Evolutionary conservation across 64 coral and sea anemone species (phyloP).

Genomic region (Catalaphyllia jardinei): DNA sequence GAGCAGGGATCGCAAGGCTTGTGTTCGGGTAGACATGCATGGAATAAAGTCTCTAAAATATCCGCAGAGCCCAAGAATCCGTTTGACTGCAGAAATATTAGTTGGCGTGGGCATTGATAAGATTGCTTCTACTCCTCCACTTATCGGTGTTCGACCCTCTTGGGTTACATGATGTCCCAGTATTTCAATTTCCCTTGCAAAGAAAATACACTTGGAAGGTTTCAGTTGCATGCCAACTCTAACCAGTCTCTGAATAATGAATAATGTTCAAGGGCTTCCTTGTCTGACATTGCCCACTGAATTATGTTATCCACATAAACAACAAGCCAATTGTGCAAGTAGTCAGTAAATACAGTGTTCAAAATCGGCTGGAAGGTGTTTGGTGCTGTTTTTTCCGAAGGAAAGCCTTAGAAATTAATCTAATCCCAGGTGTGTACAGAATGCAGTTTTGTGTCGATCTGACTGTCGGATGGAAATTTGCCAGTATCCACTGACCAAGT

Average conservation of each 20-base stretch:
- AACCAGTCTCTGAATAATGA: background rate
- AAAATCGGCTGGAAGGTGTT: conserved; percentile 24
- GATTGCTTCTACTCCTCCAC: conserved; percentile 32
- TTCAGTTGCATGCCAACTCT: conserved; percentile 34
- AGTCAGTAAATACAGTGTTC: background rate
- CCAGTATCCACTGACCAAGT: conserved; percentile 43
- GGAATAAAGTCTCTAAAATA: conserved; percentile 36
- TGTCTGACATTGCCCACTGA: background rate
- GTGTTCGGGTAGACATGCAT: background rate
- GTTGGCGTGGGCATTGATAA: background rate
- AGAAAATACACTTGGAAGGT: conserved; percentile 39
- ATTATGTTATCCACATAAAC: conserved; percentile 18
- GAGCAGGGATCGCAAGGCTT: background rate
- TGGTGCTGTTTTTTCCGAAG: conserved; percentile 28
- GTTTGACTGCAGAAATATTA: conserved; percentile 1
- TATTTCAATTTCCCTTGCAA: conserved; percentile 15
- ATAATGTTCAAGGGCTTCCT: conserved; percentile 5
- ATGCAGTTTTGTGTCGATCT: conserved; percentile 22
- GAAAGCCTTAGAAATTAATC: conserved; percentile 20
- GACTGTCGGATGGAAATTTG: conserved; percentile 3
- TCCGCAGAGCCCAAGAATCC: conserved; percentile 34
- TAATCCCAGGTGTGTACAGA: conserved; percentile 14
- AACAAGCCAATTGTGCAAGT: background rate
- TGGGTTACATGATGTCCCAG: conserved; percentile 19
- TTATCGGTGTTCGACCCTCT: background rate